These are phyloP conservation scores for Xestia sexstrigata DNA, from an alignment of 2,888 invertebrate species.

Conservation along the genomic window DNA sequence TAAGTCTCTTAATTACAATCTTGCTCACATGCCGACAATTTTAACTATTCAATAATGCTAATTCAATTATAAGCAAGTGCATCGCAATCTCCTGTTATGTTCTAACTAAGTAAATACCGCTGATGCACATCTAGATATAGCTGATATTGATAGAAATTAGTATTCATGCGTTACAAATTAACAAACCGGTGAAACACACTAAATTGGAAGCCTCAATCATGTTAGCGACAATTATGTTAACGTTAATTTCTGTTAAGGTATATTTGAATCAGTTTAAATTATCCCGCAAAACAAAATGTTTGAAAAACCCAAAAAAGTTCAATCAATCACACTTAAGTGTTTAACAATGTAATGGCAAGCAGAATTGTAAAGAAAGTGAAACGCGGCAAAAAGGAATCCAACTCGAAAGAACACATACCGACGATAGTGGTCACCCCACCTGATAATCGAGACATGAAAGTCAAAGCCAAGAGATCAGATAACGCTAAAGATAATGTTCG, in stretches of 20 bases:
- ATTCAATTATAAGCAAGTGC: background rate
- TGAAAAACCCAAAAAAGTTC: conserved; percentile 65
- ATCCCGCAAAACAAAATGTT: conserved; percentile 65
- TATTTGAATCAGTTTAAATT: conserved; percentile 56
- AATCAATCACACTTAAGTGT: conserved; percentile 79
- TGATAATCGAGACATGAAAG: conserved; percentile 82
- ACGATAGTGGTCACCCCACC: conserved; percentile 84
- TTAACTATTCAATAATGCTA: conserved; percentile 3
- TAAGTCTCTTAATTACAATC: background rate
- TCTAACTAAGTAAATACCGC: background rate
- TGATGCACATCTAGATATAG: background rate
- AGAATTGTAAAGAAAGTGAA: conserved; percentile 94
- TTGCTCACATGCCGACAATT: background rate
- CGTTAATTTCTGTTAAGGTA: conserved; percentile 36
- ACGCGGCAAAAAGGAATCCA: conserved; percentile 90
- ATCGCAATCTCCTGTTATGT: conserved; percentile 1
- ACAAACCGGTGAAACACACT: conserved; percentile 36
- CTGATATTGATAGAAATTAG: background rate
- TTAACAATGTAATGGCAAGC: conserved; percentile 92
- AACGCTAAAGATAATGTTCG: conserved; percentile 69
- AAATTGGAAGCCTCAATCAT: conserved; percentile 75
- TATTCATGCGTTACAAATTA: conserved; percentile 34
- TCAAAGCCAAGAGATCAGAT: conserved; percentile 76
- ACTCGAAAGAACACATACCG: conserved; percentile 76
- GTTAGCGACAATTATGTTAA: conserved; percentile 49